Evolutionary conservation across 2,113 vertebrate species (phyloP), one percentile per base, ranked within the genome.

Genomic region (Piprites chloris): DNA sequence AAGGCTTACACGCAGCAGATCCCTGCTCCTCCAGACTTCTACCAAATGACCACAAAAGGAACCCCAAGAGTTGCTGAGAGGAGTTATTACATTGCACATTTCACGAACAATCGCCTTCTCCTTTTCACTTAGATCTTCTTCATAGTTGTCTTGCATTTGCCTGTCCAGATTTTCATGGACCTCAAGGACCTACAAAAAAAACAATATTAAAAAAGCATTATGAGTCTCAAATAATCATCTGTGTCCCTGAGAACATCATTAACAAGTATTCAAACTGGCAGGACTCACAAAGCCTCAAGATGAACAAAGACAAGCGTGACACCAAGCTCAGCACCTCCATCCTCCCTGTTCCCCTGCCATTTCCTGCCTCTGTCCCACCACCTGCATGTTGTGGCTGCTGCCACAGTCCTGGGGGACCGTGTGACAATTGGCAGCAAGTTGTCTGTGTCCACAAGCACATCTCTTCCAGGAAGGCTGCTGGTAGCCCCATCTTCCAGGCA

Each of bases 161-260:
- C 99, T 99, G 97, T 99, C 99, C 97, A 99, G 90, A 97, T 99
- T 99, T 97, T 99, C 99, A 24, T 99, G 99, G 41, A 99, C 99
- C 97, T 99, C 99, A 92, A 99, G 98, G 86, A 99, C 99, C 99
- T 99, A 96, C 68, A 94, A 73, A 93, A 77, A 77, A 78, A 58
- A 80, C 4, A 90, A 5, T 5, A 96, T 90, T 59, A 85, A 32
- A 87, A 85, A 94, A 84, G 27, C 62, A 89, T 96, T 96, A 95
- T 17, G 67, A 27, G 53, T 39, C 68, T 92, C 52, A 69, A 75
- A 78, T 41, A 77, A 65, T 71, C 15, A 76, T 27, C 16, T 55
- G 26, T 24, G 37, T 44, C 37, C 19, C 46, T 67, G 50, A 50
- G 23, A 85, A 65, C 8, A 20, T 62, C 11, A 72, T 59, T 67